Base-by-base conservation (phyloP, 2,113 vertebrate genomes). In the Leucopsar rothschildi region DNA sequence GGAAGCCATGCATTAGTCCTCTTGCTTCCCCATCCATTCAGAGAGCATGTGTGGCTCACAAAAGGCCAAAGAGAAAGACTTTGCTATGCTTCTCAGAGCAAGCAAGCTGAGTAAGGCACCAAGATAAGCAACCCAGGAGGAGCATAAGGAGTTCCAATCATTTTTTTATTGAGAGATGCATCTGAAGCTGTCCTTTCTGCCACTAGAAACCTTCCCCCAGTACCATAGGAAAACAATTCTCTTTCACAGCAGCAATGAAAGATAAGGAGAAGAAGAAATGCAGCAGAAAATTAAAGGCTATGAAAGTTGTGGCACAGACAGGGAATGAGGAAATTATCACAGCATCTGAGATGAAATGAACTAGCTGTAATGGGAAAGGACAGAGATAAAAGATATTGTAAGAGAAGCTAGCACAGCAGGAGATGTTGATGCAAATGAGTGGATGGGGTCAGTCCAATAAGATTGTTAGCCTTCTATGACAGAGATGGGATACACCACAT, bases 11-110 rank as follows among this genome's bases (percentile, higher is more conserved):
- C 11, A 1, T 37, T 33, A 40, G 20, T 33, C n/a, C n/a, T 63
- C 42, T 35, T 69, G 21, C n/a, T 61, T 63, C 17, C 37, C 45
- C 35, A 24, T 20, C n/a, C 20, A 25, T 23, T 35, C 31, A 40
- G 50, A 28, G 8, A 72, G 13, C 37, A 17, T 1, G 0, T 11
- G 20, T 65, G 35, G 37, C 23, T 53, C 35, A 37, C 0, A 0
- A 10, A 15, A 68, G 18, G 57, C 37, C 21, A 11, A 70, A 81
- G 7, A 78, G 28, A 50, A 78, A 31, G 22, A 29, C 47, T 39
- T 33, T 63, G 44, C 60, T 55, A 4, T 0, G 3, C 39, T 80
- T 59, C 86, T 59, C 70, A 79, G 56, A 64, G 37, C 45, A 70
- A 92, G 47, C 25, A 75, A 88, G 47, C 25, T 50, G 53, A 86